phyloP scores from a whole-genome alignment of 2,888 invertebrate genomes.

The Eupithecia vulgata region DNA sequence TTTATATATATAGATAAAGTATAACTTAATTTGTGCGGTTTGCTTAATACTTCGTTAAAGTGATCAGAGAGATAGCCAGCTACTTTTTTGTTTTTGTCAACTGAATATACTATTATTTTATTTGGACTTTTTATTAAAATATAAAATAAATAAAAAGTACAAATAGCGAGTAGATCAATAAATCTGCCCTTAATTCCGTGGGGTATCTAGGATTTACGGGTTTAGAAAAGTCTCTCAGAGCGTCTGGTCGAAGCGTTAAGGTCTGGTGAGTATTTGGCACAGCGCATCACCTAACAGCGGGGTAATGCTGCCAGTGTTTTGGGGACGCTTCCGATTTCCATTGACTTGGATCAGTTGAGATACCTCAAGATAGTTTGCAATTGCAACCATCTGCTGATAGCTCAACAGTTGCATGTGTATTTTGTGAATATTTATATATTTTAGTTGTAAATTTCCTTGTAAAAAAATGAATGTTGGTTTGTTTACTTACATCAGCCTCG shows the following conservation, averaged over 20 bases:
- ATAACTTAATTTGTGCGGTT: background rate
- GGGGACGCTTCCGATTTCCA: background rate
- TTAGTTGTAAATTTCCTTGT: background rate
- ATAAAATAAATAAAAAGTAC: background rate
- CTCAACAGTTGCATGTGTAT: background rate
- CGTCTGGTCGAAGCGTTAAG: background rate
- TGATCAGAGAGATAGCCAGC: too few relatives aligned
- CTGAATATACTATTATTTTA: too few relatives aligned
- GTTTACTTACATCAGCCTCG: slow-evolving; percentile 72
- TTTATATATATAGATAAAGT: too few relatives aligned
- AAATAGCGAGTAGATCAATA: background rate
- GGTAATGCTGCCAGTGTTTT: background rate
- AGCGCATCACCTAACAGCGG: background rate
- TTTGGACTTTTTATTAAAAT: too few relatives aligned
- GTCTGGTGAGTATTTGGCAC: too few relatives aligned
- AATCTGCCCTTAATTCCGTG: background rate
- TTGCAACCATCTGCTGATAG: background rate
- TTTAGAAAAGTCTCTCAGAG: background rate
- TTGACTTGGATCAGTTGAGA: background rate
- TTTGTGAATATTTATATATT: background rate
- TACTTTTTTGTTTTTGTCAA: background rate
- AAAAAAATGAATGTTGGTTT: background rate
- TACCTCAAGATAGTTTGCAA: background rate
- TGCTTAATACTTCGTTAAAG: background rate
- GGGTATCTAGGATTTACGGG: background rate